Conservation (phyloP, 2,888 invertebrate species). For the Capitulum mitella region DNA sequence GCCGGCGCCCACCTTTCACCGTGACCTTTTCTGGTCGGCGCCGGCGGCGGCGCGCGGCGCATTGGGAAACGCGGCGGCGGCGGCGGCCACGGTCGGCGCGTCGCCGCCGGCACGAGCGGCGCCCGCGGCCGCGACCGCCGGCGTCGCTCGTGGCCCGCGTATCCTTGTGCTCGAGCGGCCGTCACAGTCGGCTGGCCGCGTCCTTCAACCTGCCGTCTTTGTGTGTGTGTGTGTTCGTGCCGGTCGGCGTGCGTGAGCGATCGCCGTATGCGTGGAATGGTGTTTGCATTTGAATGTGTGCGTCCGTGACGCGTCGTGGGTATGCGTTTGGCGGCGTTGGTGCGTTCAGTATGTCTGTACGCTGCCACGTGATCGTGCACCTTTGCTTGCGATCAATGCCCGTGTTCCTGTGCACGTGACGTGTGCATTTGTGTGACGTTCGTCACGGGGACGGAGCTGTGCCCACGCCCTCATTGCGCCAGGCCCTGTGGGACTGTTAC, state of each 20-base stretch:
- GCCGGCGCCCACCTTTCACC: conserved; percentile 3
- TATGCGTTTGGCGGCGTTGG: neutral
- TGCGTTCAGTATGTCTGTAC: no score
- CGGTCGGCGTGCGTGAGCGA: no score
- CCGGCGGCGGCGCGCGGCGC: neutral
- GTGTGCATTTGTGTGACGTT: neutral
- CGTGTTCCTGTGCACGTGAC: no score
- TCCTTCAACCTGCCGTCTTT: neutral
- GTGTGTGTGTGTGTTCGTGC: neutral
- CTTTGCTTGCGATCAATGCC: no score
- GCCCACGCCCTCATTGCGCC: neutral
- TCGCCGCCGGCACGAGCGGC: neutral
- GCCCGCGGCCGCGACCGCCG: neutral
- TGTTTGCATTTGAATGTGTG: neutral
- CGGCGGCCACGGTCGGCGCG: neutral
- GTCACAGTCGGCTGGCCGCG: neutral
- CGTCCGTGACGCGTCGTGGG: no score
- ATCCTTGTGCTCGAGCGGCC: neutral
- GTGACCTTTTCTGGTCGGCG: conserved; percentile 1
- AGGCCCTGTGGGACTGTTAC: neutral
- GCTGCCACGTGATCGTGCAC: no score
- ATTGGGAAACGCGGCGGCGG: neutral
- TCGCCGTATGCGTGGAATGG: neutral
- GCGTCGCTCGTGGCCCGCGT: neutral
- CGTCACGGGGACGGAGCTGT: neutral